Percentiles rank a stretch among this genome's conserved stretches.
phyloP scores from a whole-genome alignment of 2,888 invertebrate genomes.

The Phyto melanocephala region DNA sequence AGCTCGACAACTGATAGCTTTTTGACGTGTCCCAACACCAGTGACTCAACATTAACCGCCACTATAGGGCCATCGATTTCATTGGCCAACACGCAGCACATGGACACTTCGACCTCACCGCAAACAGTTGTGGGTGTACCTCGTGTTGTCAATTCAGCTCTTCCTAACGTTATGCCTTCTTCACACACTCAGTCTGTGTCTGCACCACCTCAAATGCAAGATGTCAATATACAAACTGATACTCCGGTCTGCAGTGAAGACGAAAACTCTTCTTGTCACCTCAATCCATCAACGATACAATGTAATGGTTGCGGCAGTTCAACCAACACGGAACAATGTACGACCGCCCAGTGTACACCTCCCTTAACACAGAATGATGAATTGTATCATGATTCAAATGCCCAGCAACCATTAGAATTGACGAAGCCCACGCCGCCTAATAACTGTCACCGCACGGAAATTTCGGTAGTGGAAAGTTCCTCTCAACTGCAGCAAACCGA shows the following conservation, averaged over 20 bases:
- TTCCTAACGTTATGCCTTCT: conserved; percentile 36
- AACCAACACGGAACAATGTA: conserved; percentile 37
- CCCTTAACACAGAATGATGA: conserved; percentile 60
- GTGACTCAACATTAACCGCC: conserved; percentile 65
- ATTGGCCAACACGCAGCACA: conserved; percentile 26
- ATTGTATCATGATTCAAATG: conserved; percentile 62
- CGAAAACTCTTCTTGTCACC: conserved; percentile 70
- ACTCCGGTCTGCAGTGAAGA: conserved; percentile 84
- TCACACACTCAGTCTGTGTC: conserved; percentile 3
- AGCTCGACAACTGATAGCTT: conserved; percentile 8
- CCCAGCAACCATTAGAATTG: conserved; percentile 72
- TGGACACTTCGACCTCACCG: conserved; percentile 58
- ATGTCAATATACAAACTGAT: conserved; percentile 91
- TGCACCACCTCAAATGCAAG: conserved; percentile 83
- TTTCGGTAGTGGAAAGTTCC: conserved; percentile 37
- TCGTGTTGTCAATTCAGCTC: conserved; percentile 53
- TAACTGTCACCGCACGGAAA: conserved; percentile 41
- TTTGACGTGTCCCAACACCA: conserved; percentile 59
- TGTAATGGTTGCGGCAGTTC: conserved; percentile 13
- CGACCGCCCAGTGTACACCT: conserved; percentile 56
- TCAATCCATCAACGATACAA: conserved; percentile 43
- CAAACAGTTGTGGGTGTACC: conserved; percentile 68
- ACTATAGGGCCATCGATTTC: conserved; percentile 71
- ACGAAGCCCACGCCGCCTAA: conserved; percentile 60
- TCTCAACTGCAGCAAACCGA: conserved; percentile 4